phyloP scores from a whole-genome alignment of 2,888 invertebrate genomes.

The Halictus ligatus region DNA sequence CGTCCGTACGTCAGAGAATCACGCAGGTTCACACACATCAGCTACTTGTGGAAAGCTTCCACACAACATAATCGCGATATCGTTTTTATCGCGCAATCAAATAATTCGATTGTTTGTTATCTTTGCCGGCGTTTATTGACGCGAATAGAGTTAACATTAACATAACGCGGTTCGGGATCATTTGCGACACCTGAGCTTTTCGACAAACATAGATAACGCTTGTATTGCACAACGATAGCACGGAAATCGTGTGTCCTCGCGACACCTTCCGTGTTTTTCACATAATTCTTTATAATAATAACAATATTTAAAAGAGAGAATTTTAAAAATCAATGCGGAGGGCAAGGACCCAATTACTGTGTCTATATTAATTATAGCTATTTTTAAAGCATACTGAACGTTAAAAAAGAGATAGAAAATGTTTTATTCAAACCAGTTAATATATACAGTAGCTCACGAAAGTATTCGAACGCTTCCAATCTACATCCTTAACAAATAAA shows the following conservation, averaged over 20 bases:
- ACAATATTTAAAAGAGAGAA: neutral
- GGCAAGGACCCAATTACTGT: no score
- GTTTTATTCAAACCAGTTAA: no score
- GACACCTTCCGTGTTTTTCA: neutral
- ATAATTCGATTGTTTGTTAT: constrained; percentile 48
- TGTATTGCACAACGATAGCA: neutral
- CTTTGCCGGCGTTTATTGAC: constrained; percentile 30
- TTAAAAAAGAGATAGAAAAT: no score
- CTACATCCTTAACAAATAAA: no score
- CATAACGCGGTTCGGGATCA: neutral
- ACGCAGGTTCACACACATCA: neutral
- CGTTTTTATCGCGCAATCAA: constrained; percentile 36
- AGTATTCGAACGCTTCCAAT: no score
- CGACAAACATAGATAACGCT: constrained; percentile 21
- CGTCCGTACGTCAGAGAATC: neutral
- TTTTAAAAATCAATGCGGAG: no score
- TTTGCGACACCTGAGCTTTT: constrained; percentile 12
- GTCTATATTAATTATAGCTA: no score
- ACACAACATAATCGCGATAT: constrained; percentile 34
- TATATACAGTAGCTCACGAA: no score
- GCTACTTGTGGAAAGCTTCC: constrained; percentile 54
- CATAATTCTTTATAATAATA: neutral
- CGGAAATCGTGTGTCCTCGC: neutral
- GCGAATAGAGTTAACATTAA: constrained; percentile 22
- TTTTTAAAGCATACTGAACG: no score